Conservation (phyloP, 2,113 vertebrate species). For the Chionomys nivalis region DNA sequence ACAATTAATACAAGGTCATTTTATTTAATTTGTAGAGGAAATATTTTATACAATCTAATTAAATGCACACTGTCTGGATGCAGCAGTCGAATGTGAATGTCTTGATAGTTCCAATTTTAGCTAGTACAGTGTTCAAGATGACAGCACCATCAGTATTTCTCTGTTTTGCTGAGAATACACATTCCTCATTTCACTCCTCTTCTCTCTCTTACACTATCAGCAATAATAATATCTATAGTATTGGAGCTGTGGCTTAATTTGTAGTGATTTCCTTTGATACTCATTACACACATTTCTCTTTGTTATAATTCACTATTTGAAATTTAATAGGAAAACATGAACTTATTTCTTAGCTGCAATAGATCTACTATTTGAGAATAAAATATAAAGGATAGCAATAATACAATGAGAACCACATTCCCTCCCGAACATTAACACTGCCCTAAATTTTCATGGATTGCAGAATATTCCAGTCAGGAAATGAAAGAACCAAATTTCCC, state of each 20-base stretch:
- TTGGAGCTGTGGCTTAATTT: not conserved
- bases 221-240: not conserved
- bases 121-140: not conserved
- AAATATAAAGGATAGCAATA: not conserved
- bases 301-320: not conserved
- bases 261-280: not conserved
- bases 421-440: rapidly evolving
- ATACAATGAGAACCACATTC: not conserved
- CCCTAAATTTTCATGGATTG: not conserved
- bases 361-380: constrained; percentile 2
- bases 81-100: not conserved
- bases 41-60: not conserved
- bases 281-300: not conserved
- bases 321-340: not conserved
- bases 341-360: not conserved
- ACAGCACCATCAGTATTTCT: not conserved
- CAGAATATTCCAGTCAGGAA: not conserved
- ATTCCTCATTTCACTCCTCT: not conserved
- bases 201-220: not conserved
- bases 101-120: not conserved
- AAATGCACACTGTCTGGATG: not conserved
- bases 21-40: not conserved
- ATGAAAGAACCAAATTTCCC: not conserved
- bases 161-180: not conserved
- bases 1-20: not conserved